These are phyloP conservation scores for Macropus fuliginosus DNA, from an alignment of 2,797 vertebrate genomes.

Conservation along the genomic window DNA sequence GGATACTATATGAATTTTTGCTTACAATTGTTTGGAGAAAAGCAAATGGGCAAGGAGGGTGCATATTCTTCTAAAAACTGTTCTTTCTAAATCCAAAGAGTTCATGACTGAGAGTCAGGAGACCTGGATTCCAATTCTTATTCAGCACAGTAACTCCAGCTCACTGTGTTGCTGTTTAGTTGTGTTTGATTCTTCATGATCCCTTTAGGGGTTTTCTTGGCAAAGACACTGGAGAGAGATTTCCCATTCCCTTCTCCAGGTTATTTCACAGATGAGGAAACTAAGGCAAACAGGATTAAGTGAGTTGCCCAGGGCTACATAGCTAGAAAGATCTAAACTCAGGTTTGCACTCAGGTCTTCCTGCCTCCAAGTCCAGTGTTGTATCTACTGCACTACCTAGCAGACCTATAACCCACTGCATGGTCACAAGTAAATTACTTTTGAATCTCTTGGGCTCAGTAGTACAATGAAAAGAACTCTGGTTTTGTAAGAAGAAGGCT, in stretches of 20 bases:
- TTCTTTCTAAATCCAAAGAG: constrained; percentile 40
- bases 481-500: neutral
- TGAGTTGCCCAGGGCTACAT: neutral
- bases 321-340: too few relatives aligned
- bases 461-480: neutral
- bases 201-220: neutral
- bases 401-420: neutral
- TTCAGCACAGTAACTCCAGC: neutral
- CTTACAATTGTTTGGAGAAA: neutral
- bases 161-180: neutral
- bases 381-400: neutral
- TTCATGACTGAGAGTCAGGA: neutral
- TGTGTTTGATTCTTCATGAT: neutral
- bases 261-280: neutral
- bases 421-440: neutral
- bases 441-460: neutral
- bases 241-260: neutral
- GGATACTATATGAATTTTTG: neutral
- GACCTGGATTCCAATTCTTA: neutral
- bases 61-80: neutral
- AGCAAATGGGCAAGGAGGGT: too few relatives aligned
- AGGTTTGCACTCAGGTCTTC: neutral
- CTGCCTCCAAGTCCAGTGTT: neutral
- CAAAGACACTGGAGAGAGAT: neutral
- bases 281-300: neutral